Evolutionary conservation across 2,888 invertebrate genomes (phyloP).

Genomic region (Bellardia bayeri): DNA sequence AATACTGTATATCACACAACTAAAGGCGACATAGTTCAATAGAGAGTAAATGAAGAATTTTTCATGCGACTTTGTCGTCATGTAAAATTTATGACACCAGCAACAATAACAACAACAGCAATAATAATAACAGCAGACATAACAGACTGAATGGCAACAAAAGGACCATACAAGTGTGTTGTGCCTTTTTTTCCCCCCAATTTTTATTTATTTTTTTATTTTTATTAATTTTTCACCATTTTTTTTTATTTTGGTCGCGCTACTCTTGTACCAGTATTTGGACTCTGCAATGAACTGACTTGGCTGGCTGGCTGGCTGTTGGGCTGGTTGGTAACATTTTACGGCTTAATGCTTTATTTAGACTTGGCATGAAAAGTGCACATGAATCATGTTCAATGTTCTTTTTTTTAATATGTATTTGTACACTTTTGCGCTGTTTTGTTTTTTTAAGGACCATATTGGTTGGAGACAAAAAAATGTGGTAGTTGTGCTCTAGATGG

Average conservation of each 20-base stretch:
- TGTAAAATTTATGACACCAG: slow-evolving; percentile 69
- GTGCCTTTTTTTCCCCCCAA: slow-evolving; percentile 14
- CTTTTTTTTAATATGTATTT: not conserved
- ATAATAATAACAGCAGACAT: slow-evolving; percentile 60
- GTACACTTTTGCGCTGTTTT: not conserved
- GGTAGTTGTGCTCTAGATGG: slow-evolving; percentile 58
- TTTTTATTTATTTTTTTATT: slow-evolving; percentile 46
- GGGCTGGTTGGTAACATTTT: slow-evolving; percentile 59
- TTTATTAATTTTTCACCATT: slow-evolving; percentile 71
- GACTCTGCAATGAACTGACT: slow-evolving; percentile 6
- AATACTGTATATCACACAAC: not conserved
- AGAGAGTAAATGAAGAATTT: slow-evolving; percentile 71
- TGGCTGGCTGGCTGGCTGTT: not conserved
- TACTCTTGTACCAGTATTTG: slow-evolving; percentile 26
- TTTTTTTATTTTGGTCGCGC: slow-evolving; percentile 19
- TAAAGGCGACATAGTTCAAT: slow-evolving; percentile 62
- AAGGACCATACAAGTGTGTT: slow-evolving; percentile 67
- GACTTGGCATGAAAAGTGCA: slow-evolving; percentile 70
- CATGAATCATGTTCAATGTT: slow-evolving; percentile 69
- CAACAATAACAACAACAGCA: slow-evolving; percentile 36
- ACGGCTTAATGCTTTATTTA: slow-evolving; percentile 73
- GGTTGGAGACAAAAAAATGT: slow-evolving; percentile 56
- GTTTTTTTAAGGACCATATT: slow-evolving; percentile 32
- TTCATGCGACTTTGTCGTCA: slow-evolving; percentile 72
- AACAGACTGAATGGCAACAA: slow-evolving; percentile 68